Conservation (phyloP, 2,797 vertebrate genomes). For the Rousettus madagascariensis region DNA sequence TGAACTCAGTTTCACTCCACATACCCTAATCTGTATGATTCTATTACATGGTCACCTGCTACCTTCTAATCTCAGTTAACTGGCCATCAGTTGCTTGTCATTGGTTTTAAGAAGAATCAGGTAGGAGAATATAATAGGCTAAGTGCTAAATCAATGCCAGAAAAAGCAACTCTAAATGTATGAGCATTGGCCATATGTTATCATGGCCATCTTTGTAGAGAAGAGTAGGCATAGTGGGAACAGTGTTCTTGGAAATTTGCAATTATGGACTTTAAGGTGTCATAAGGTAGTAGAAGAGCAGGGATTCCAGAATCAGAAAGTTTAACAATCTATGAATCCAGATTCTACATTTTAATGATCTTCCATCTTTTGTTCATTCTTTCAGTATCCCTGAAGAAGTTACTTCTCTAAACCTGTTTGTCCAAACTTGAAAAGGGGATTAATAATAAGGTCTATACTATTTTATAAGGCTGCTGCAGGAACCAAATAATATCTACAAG, state of each 20-base stretch:
- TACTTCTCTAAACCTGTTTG: neutral
- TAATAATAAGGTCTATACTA: neutral
- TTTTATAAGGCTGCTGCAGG: neutral
- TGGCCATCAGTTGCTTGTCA: neutral
- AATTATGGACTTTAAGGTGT: neutral
- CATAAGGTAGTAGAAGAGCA: neutral
- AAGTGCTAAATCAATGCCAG: neutral
- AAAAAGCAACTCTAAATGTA: neutral
- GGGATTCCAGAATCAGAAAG: neutral
- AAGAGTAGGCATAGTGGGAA: neutral
- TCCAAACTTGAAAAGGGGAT: neutral
- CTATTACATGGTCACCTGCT: neutral
- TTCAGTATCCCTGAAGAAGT: neutral
- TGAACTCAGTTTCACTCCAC: neutral
- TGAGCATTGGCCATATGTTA: neutral
- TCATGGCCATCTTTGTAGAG: neutral
- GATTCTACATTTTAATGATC: neutral
- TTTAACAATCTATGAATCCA: neutral
- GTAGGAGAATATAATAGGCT: neutral
- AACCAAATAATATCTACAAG: neutral
- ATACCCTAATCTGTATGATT: neutral
- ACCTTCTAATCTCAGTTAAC: neutral
- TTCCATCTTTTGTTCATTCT: conserved; percentile 8
- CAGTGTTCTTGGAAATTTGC: neutral
- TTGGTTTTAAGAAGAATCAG: neutral